Evolutionary conservation across 2,888 invertebrate species (phyloP).

Genomic region (Arctia plantaginis): DNA sequence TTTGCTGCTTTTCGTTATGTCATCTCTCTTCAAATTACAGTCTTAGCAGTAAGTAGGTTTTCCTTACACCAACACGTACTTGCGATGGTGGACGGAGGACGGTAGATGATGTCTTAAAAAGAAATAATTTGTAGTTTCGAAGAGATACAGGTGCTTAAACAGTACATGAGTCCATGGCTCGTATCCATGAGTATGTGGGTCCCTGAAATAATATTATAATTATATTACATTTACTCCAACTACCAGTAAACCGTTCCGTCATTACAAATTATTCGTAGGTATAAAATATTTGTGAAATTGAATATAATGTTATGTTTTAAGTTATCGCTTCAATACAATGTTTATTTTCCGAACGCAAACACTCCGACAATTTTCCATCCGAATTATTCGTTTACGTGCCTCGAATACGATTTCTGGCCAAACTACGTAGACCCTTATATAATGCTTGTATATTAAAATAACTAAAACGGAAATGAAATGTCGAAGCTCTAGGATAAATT

Average conservation of each 20-base stretch:
- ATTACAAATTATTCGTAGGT: conserved; percentile 15
- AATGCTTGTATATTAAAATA: conserved; percentile 22
- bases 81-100: no score
- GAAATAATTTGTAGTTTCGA: no score
- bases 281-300: conserved; percentile 28
- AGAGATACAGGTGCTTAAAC: no score
- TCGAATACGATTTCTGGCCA: conserved; percentile 53
- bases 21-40: no score
- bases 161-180: no score
- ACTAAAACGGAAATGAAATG: conserved; percentile 16
- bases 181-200: no score
- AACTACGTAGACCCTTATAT: conserved; percentile 41
- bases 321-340: conserved; percentile 28
- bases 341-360: conserved; percentile 50
- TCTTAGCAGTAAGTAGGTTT: no score
- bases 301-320: conserved; percentile 28
- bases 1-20: no score
- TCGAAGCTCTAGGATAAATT: conserved; percentile 40
- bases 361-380: conserved; percentile 54
- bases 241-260: neutral
- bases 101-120: no score
- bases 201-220: no score
- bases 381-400: conserved; percentile 57
- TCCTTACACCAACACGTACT: no score
- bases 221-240: neutral